Evolutionary conservation across 2,888 invertebrate species (phyloP).

Genomic region (Tinea semifulvella): DNA sequence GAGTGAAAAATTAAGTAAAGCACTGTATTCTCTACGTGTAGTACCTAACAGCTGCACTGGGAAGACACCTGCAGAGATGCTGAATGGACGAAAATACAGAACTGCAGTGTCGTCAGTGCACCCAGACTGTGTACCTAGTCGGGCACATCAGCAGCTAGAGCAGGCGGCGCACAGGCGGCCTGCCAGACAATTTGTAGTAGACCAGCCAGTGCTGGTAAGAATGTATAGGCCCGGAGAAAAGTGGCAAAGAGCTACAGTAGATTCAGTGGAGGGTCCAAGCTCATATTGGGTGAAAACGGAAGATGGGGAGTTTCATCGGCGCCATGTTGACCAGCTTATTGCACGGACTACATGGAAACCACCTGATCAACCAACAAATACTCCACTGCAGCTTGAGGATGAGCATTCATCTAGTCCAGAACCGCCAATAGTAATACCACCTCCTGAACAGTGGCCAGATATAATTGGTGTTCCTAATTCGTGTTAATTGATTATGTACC

Average conservation of each 20-base stretch:
- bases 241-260: slow-evolving; percentile 8
- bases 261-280: background rate
- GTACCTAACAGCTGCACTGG: slow-evolving; percentile 16
- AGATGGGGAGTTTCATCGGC: slow-evolving; percentile 1
- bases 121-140: too few relatives aligned
- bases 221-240: slow-evolving; percentile 8
- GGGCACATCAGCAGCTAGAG: too few relatives aligned
- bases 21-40: slow-evolving; percentile 14
- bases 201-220: slow-evolving; percentile 1
- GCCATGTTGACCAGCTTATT: slow-evolving; percentile 12
- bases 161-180: too few relatives aligned
- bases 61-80: slow-evolving; percentile 17
- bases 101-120: slow-evolving; percentile 14
- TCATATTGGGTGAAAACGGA: slow-evolving; percentile 1
- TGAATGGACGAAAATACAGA: slow-evolving; percentile 11
- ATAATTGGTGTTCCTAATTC: too few relatives aligned
- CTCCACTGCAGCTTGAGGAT: too few relatives aligned
- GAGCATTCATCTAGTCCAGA: too few relatives aligned
- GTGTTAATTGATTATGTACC: too few relatives aligned
- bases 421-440: too few relatives aligned
- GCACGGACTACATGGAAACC: too few relatives aligned
- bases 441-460: too few relatives aligned
- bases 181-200: slow-evolving; percentile 2
- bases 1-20: slow-evolving; percentile 17
- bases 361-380: too few relatives aligned